Base-by-base conservation (phyloP, 2,888 invertebrate species). In the Hydropsyche betteni region DNA sequence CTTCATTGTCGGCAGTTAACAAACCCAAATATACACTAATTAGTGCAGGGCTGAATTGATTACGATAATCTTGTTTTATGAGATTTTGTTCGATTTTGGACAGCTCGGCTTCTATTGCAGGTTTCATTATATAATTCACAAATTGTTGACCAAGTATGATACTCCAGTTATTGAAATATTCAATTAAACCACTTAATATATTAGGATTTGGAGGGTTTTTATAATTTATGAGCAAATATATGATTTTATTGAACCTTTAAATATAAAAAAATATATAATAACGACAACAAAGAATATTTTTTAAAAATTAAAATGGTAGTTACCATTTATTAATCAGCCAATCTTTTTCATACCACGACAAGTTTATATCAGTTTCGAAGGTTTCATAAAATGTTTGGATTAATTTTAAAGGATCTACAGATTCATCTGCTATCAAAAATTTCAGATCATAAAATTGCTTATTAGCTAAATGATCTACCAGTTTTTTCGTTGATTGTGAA, bases 321-420 rank as follows among this genome's bases (percentile, higher is more conserved):
- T 83, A 92, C 92, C 90, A 85, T 82, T 88, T 87, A 81, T 87
- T 85, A 14, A 89, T 85, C 81, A 91, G 86, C 92, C 94, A 94
- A 75, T 90, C 89, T 78, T 93, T 85, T 82, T 92, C 91, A 10
- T 88, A 83, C 94, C 94, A 95, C 80, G 90, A 89, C 78, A 90
- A 89, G 79, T 90, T 88, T 5, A 88, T 87, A 78, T 91, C 88
- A 80, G 90, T 87, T 79, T 85, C 86, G 75, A 90, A 83, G 80
- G 88, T 86, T 80, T 86, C 86, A 83, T 91, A 90, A 86, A 92
- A 92, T 69, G 90, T 88, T 72, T 88, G 87, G 64, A 92, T 84
- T 80, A 89, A 83, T 72, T 88, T 87, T 80, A 91, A 88, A 33
- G 89, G 86, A 69, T 89, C 86, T 6, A 87, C 85, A 78, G 87